Evolutionary conservation across 1,140 invertebrate genomes (phyloP).

Genomic region (Neuroterus valhalla): DNA sequence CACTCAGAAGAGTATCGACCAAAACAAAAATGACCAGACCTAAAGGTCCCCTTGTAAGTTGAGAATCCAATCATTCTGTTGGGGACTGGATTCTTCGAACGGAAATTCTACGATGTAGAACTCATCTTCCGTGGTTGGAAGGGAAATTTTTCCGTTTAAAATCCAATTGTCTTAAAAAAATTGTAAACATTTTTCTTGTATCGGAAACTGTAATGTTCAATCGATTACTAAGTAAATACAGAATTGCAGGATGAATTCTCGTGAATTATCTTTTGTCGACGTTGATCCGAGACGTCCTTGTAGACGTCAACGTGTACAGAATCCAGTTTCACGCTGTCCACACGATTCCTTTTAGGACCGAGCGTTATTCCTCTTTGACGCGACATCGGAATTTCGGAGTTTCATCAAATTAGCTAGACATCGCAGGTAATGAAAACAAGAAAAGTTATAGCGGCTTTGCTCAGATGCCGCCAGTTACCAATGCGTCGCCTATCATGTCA

Average conservation of each 20-base stretch:
- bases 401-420: constrained; percentile 68
- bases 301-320: not conserved
- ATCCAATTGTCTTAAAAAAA: no score
- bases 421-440: constrained; percentile 64
- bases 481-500: constrained; percentile 18
- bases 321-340: not conserved
- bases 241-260: not conserved
- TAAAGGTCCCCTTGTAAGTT: no score
- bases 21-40: no score
- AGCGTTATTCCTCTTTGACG: constrained; percentile 57
- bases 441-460: constrained; percentile 41
- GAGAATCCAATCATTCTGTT: no score
- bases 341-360: constrained; percentile 41
- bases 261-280: not conserved
- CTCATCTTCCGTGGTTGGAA: no score
- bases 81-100: no score
- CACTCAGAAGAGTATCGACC: no score
- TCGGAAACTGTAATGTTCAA: no score
- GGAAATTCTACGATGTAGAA: no score
- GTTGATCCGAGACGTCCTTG: not conserved
- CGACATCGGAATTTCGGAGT: constrained; percentile 67
- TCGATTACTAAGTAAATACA: no score
- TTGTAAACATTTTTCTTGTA: no score
- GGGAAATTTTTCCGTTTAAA: no score
- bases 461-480: constrained; percentile 6